Evolutionary conservation across 2,888 invertebrate species (phyloP), one percentile per base, ranked within the genome.

Genomic region (Lepetodrilus schrolli): DNA sequence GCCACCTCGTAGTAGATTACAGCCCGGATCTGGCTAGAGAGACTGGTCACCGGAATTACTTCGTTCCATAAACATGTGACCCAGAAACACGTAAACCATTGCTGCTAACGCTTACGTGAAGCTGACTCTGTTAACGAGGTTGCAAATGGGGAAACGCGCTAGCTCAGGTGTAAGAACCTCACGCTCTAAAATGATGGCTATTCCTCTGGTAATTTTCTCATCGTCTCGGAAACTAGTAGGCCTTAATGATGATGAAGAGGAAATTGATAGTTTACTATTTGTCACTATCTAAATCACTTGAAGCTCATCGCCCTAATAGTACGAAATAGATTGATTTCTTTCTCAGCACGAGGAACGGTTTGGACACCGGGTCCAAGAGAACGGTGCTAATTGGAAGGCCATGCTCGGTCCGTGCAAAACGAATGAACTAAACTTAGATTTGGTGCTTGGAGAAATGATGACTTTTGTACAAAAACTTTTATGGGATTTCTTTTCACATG

Each of bases 181-280:
- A 17, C 58, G 30, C 58, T 34, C 58, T 30, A 30, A n/a, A 30
- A 58, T 58, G 58, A 58, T 30, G 58, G 30, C 48, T 58, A 26
- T 17, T 58, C 58, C 58, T 34, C n/a, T 58, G 58, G 58, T 58
- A 58, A 58, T 58, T 58, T 58, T 58, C 58, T 58, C 58, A 23
- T 58, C 58, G 30, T 58, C 43, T 68, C 47, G 68, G 43, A 68
- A 68, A 68, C 43, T 26, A 68, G 30, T 23, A 17, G 43, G 4
- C 43, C 68, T 47, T 68, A 68, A 68, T 68, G 68, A 68, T 68
- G 68, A 68, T 68, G 47, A 68, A 68, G 47, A 47, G 68, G 68
- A 68, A 68, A 68, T 68, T 68, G 68, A 68, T 68, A 68, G 68
- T 38, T 68, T 43, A 38, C 43, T 38, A 47, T 68, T 68, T 68